Base-by-base conservation (phyloP, 1,140 invertebrate genomes). In the Mizuhopecten yessoensis region DNA sequence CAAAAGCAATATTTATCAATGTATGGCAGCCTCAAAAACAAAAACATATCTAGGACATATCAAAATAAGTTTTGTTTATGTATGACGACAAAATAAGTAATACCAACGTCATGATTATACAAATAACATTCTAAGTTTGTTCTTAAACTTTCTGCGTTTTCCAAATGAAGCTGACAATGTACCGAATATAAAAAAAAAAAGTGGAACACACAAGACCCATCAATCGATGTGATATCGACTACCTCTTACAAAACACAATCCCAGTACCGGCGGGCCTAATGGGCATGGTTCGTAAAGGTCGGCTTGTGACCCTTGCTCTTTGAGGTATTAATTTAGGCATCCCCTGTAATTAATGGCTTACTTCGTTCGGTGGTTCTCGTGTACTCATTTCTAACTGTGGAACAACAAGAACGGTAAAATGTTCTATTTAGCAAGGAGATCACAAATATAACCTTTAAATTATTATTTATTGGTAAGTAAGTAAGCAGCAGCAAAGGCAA, bases 211-310 rank as follows among this genome's bases (percentile, higher is more conserved):
- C 57, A 5, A 75, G 57, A 75, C 57, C 17, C 57, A 75, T 75
- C n/a, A 75, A 75, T 75, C 57, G 57, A 75, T 75, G 23, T 75
- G 57, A 9, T 75, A 75, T 75, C 57, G 57, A n/a, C 57, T 49
- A 49, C 10, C 45, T 49, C 45, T 17, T 17, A 75, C 57, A 75
- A 17, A 75, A 3, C 57, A 1, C 13, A 39, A 13, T 39, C 36
- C 36, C 36, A 39, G 36, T 39, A 29, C n/a, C n/a, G 23, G 23
- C 57, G 57, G 45, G 7, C 57, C n/a, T 75, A 75, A 75, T 75
- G 57, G 57, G 23, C 57, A 29, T n/a, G 57, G 57, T 75, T 29
- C 57, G 57, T 75, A 75, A 75, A 75, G 57, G 57, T 75, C n/a
- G 23, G 23, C 57, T 17, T 75, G 1, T 75, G 57, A 75, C 57